A percentile compares a stretch with the other conserved stretches of the same genome.
Conservation (phyloP, 2,113 vertebrate genomes). For the Herpetotheres cachinnans region DNA sequence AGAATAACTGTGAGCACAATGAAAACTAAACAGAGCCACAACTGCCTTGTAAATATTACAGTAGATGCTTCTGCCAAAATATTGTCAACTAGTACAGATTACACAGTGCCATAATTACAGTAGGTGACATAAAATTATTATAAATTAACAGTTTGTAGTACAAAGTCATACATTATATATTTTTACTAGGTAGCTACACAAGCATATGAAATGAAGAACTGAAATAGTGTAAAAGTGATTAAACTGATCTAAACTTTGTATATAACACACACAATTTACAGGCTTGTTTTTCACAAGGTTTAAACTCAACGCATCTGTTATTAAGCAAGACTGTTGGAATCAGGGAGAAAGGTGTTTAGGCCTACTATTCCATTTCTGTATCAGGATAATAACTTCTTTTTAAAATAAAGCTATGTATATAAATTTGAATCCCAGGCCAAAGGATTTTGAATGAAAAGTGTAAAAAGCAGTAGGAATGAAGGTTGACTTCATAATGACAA, state of each 20-base stretch:
- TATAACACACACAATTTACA: not conserved
- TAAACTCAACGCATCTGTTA: not conserved
- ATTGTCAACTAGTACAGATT: slow-evolving; percentile 49
- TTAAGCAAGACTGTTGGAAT: not conserved
- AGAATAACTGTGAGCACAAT: slow-evolving; percentile 47
- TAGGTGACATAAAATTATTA: slow-evolving; percentile 58
- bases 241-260: slow-evolving; percentile 11
- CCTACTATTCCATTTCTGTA: not conserved
- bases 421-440: not conserved
- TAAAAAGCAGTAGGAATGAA: not conserved
- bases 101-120: slow-evolving; percentile 49
- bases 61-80: slow-evolving; percentile 55
- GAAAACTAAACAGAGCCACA: slow-evolving; percentile 51
- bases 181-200: slow-evolving; percentile 52
- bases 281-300: not conserved
- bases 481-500: not conserved
- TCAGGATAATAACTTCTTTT: not conserved
- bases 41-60: slow-evolving; percentile 64
- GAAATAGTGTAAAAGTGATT: slow-evolving; percentile 36
- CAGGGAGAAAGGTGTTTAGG: not conserved
- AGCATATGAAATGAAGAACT: slow-evolving; percentile 1
- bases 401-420: not conserved
- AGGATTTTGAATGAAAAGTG: not conserved
- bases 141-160: slow-evolving; percentile 64
- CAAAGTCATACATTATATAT: slow-evolving; percentile 51